phyloP scores from a whole-genome alignment of 2,888 invertebrate species.

The Biston stratarius region DNA sequence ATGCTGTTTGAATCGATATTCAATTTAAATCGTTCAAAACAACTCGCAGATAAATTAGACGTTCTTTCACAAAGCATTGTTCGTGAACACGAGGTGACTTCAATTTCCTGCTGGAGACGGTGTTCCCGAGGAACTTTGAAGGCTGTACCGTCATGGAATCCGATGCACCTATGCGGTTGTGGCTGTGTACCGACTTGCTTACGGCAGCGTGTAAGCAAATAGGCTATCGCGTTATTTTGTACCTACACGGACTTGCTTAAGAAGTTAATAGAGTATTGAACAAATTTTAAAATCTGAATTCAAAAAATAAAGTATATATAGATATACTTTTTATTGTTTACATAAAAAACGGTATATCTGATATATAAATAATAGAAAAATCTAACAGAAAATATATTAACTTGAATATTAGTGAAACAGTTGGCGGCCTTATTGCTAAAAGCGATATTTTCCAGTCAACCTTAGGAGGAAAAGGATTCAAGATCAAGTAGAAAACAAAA shows the following conservation, averaged over 20 bases:
- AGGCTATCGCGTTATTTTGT: conserved; percentile 54
- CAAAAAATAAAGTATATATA: no score
- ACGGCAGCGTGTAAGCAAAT: conserved; percentile 73
- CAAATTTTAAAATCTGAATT: background rate
- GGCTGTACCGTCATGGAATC: conserved; percentile 71
- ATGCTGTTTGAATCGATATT: conserved; percentile 72
- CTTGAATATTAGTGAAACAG: no score
- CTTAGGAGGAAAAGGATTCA: no score
- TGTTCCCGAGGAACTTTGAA: conserved; percentile 78
- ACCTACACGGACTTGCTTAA: background rate
- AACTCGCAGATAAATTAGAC: conserved; percentile 82
- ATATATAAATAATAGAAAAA: no score
- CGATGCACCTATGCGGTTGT: conserved; percentile 76
- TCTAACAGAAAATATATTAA: no score
- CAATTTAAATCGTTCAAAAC: conserved; percentile 80
- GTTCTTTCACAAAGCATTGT: conserved; percentile 85
- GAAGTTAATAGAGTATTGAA: background rate
- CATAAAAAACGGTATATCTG: no score
- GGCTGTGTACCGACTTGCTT: conserved; percentile 59
- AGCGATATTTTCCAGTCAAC: no score
- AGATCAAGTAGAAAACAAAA: no score
- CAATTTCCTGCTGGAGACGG: conserved; percentile 80
- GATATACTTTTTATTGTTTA: no score
- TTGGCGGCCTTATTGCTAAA: no score
- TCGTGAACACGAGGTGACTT: conserved; percentile 78